Percentiles rank a stretch among this genome's conserved stretches.
Evolutionary conservation across 2,797 vertebrate species (phyloP).

Genomic region (Champsocephalus esox): DNA sequence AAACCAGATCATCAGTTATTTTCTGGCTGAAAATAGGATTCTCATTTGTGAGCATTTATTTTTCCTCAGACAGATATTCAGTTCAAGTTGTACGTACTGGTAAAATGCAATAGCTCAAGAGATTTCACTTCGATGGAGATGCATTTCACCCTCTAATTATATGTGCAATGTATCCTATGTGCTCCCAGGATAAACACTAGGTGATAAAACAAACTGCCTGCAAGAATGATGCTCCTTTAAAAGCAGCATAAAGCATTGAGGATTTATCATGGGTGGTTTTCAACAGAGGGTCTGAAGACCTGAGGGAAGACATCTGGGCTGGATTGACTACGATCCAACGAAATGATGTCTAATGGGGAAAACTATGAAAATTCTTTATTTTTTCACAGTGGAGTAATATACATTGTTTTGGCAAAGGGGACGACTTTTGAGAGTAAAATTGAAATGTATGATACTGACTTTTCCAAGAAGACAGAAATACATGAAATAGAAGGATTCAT

Average conservation of each 20-base stretch:
- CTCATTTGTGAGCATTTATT: constrained; percentile 5
- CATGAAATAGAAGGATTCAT: not conserved
- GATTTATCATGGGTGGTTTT: constrained; percentile 38
- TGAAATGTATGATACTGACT: not conserved
- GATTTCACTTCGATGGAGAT: constrained; percentile 62
- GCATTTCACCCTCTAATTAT: constrained; percentile 58
- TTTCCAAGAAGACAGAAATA: not conserved
- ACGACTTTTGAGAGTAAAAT: not conserved
- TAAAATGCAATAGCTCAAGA: constrained; percentile 13
- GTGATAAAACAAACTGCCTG: constrained; percentile 52
- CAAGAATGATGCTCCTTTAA: constrained; percentile 76
- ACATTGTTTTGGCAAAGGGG: not conserved
- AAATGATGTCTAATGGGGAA: constrained; percentile 7
- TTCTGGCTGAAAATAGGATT: constrained; percentile 25
- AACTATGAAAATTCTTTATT: not conserved
- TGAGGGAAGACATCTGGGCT: constrained; percentile 44
- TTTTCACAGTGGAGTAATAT: too few relatives aligned
- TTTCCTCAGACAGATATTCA: constrained; percentile 10
- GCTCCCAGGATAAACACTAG: constrained; percentile 77
- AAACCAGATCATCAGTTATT: constrained; percentile 19
- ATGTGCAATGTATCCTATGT: constrained; percentile 68
- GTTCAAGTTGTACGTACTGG: constrained; percentile 16
- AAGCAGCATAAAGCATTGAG: constrained; percentile 74
- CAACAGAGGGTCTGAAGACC: too few relatives aligned
- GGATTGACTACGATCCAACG: not conserved